These are phyloP conservation scores for Macrosiphum euphorbiae DNA, from an alignment of 2,888 invertebrate species.

Conservation along the genomic window DNA sequence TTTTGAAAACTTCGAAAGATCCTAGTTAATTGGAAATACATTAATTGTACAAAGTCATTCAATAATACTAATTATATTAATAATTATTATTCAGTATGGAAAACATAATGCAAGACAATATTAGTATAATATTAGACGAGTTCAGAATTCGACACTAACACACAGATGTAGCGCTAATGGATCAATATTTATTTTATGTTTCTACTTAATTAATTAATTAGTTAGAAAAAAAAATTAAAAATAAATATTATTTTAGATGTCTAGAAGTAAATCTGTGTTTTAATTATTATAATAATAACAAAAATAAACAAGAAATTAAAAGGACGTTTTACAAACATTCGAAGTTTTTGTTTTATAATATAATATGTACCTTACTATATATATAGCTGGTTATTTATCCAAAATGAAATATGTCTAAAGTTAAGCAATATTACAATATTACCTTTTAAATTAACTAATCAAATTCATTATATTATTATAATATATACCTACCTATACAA, in stretches of 20 bases:
- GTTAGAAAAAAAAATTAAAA: not conserved
- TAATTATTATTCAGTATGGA: not conserved
- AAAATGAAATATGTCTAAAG: not conserved
- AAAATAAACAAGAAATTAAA: not conserved
- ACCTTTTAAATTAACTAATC: not conserved
- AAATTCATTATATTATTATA: not conserved
- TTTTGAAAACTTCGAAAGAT: not conserved
- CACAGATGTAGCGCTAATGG: not conserved
- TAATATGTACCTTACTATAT: not conserved
- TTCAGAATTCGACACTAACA: not conserved
- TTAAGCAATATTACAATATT: not conserved
- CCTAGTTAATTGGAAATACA: not conserved
- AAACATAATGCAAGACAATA: not conserved
- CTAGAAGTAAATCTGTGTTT: not conserved
- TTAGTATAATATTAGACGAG: not conserved
- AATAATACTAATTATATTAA: not conserved
- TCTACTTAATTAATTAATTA: not conserved
- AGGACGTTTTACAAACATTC: not conserved
- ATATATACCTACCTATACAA: no score
- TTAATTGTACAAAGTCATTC: not conserved
- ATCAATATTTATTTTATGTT: not conserved
- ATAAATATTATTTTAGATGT: not conserved
- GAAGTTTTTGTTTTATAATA: not conserved
- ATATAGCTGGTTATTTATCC: not conserved
- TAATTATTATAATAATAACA: not conserved